Base-by-base conservation (phyloP, 2,113 vertebrate species). In the Dunckerocampus dactyliophorus region DNA sequence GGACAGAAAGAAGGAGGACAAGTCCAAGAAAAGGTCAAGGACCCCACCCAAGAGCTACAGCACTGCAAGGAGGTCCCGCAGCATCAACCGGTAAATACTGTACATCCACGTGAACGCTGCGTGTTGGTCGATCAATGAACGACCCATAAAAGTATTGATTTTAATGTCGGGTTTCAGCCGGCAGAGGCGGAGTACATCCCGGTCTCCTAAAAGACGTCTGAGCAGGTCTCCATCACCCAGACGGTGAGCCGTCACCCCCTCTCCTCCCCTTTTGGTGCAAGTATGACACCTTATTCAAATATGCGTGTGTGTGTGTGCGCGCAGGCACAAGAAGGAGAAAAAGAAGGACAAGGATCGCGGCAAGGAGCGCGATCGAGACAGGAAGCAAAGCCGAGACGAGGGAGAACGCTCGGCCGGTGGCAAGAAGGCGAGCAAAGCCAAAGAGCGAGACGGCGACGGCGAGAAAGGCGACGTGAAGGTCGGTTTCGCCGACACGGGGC, bases 21-120 rank as follows among this genome's bases (percentile, higher is more conserved):
- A 98, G 79, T 91, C 92, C 31, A 96, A 97, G 79, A 99, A 98
- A 77, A 93, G 95, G 51, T 98, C 96, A 2, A 99, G 98, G 91
- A 98, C 97, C 8, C 97, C 97, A 6, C 97, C 97, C 47, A 98
- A 98, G 89, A 99, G 97, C 82, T 98, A 99, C 77, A 98, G 97
- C 89, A 97, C 95, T 69, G 91, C 94, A 45, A 89, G 97, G 57
- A 89, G 96, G 62, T 98, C 97, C 28, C 89, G 94, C 77, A 99
- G 97, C 87, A 88, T 92, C 69, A 98, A 87, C 85, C 95, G 96
- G 97, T 98, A 80, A 79, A 55, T 47, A 19, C 10, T n/a, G 47
- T 48, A 19, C 1, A 16, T 47, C 8, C 2, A 49, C 16, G 6
- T 11, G 1, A 8, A 42, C 12, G 1, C 4, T 19, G 10, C 46